Base-by-base conservation (phyloP, 2,888 invertebrate genomes). In the Tenodera sinensis region DNA sequence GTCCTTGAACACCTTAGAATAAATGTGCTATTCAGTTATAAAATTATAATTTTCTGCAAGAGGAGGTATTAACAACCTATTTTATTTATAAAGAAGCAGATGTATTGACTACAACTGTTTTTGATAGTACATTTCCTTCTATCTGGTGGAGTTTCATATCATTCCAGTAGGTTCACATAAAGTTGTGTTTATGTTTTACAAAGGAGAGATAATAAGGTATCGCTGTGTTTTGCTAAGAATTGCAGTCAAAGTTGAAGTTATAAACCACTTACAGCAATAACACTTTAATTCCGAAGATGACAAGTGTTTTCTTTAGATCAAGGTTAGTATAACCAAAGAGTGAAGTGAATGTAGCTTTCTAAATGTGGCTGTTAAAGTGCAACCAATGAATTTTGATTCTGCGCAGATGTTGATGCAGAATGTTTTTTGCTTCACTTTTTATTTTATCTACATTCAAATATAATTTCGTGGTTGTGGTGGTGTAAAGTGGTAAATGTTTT, bases 381-480 rank as follows among this genome's bases (percentile, higher is more conserved):
- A 54, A 54, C 54, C 14, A 54, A 20, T 71, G 54, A 20, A 71
- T 71, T 20, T 20, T 71, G 20, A 20, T 71, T 71, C 25, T 71
- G 54, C 15, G 54, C 54, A 71, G 54, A 71, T 71, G 54, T 71
- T 71, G 54, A 71, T 71, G 25, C 20, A 71, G 54, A 71, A 71
- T 71, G 54, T 71, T 71, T 9, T 83, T n/a, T 28, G 83, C 28
- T 83, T 83, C 15, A 3, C 81, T 71, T 89, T 89, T 85, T 89
- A 89, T 85, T 89, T 85, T 85, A 28, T 83, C 12, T 83, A 83
- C n/a, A 83, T 20, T 71, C 54, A 71, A 25, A 71, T 71, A 15
- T 71, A 71, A 28, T 34, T 82, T 83, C 84, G 89, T 90, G 89
- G 89, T 90, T 89, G 89, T 90, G 89, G 89, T 90, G 89, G 89